Evolutionary conservation across 2,888 invertebrate species (phyloP), one percentile per base, ranked within the genome.

Genomic region (Rhamnusium bicolor): DNA sequence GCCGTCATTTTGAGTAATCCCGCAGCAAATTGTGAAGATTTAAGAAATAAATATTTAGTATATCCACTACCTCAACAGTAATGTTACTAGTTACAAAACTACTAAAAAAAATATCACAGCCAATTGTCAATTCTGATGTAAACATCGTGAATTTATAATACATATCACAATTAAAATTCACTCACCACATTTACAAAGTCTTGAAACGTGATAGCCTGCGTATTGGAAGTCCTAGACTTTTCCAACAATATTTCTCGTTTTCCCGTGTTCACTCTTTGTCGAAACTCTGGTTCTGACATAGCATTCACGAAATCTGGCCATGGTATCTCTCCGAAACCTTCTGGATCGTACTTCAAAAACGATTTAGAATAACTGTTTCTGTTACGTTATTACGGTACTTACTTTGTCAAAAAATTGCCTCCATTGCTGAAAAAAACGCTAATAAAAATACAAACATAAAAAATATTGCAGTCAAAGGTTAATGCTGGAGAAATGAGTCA

Each of bases 171-270:
- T 51, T 16, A 51, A 19, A 21, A 67, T 47, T 2, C 14, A 94
- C 96, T 96, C 87, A 97, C 97, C 93, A 97, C 95, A 91, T 96
- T 96, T 81, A 97, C 95, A 88, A 97, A 97, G 86, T 97, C 96
- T 90, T 97, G 96, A 89, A 96, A 97, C 47, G 96, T 96, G 83
- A 97, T 95, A 72, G 96, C 95, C 72, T 93, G 92, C 80, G 92
- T 91, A 79, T 91, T 92, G 27, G 94, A 90, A 84, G 92, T 92
- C 81, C 91, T 91, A 46, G 94, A 93, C 87, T 94, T 93, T 83
- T 94, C 94, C 83, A 93, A 88, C 49, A 95, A 89, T 76, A 94
- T 91, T 89, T 88, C 88, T 29, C 88, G 81, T 80, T 89, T 89
- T 58, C 89, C 88, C 3, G 85, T 83, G 54, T 85, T 85, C 40